phyloP scores from a whole-genome alignment of 2,797 vertebrate genomes.

The Octomys mimax region DNA sequence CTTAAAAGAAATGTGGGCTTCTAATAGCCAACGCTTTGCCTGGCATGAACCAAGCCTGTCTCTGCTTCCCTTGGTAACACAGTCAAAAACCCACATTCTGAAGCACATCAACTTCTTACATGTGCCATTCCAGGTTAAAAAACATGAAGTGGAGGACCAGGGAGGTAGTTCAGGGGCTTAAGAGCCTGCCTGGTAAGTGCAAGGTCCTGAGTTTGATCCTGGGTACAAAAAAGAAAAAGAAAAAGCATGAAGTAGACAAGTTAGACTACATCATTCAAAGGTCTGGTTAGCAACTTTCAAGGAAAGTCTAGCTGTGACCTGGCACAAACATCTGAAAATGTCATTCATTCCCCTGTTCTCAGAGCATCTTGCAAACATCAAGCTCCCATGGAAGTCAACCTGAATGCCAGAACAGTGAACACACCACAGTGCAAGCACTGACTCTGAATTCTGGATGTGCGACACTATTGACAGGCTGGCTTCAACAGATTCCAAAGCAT shows the following conservation, averaged over 20 bases:
- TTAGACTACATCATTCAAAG: background rate
- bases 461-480: background rate
- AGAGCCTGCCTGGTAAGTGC: too few species aligned
- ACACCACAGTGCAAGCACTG: background rate
- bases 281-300: background rate
- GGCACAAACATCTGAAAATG: background rate
- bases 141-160: too few species aligned
- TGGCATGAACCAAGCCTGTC: background rate
- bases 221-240: too few species aligned
- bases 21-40: background rate
- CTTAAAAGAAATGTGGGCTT: background rate
- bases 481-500: background rate
- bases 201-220: too few species aligned
- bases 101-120: background rate
- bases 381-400: background rate
- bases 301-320: background rate
- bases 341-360: background rate
- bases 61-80: background rate
- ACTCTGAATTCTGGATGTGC: background rate
- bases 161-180: too few species aligned
- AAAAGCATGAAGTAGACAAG: background rate
- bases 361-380: background rate
- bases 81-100: background rate
- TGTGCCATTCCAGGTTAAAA: too few species aligned
- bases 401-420: background rate